These are phyloP conservation scores for Myotis lucifugus DNA, from an alignment of 2,113 vertebrate species.

Conservation along the genomic window DNA sequence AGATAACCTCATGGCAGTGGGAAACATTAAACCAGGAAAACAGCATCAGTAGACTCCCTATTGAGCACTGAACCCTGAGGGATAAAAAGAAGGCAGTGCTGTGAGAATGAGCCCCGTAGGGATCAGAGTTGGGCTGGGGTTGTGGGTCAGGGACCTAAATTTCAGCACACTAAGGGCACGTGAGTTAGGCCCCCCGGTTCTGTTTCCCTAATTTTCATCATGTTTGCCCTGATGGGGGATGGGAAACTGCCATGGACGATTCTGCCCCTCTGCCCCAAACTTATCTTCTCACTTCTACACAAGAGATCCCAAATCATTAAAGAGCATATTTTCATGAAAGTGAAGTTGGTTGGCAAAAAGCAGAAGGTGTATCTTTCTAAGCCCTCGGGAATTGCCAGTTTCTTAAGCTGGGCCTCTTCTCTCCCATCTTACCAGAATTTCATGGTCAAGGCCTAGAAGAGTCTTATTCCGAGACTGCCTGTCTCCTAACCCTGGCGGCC, in stretches of 20 bases:
- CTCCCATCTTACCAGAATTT: neutral
- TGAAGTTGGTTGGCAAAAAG: neutral
- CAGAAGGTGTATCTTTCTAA: neutral
- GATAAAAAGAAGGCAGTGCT: no score
- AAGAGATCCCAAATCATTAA: neutral
- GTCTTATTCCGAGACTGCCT: neutral
- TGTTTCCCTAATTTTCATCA: neutral
- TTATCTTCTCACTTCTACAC: neutral
- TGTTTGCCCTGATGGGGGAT: neutral
- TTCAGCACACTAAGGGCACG: neutral
- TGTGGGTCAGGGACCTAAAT: neutral
- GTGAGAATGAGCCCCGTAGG: accelerated
- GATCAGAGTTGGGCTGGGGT: neutral
- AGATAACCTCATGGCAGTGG: no score
- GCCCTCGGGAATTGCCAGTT: neutral
- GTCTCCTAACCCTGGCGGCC: neutral
- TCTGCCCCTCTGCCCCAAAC: neutral
- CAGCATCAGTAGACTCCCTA: accelerated
- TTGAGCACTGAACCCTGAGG: accelerated
- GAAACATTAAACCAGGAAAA: no score
- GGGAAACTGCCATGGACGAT: neutral
- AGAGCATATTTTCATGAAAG: neutral
- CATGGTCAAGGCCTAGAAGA: accelerated
- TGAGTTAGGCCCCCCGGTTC: neutral
- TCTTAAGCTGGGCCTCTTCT: neutral